These are phyloP conservation scores for Syrista parreyssii DNA, from an alignment of 2,888 invertebrate species.

Conservation along the genomic window DNA sequence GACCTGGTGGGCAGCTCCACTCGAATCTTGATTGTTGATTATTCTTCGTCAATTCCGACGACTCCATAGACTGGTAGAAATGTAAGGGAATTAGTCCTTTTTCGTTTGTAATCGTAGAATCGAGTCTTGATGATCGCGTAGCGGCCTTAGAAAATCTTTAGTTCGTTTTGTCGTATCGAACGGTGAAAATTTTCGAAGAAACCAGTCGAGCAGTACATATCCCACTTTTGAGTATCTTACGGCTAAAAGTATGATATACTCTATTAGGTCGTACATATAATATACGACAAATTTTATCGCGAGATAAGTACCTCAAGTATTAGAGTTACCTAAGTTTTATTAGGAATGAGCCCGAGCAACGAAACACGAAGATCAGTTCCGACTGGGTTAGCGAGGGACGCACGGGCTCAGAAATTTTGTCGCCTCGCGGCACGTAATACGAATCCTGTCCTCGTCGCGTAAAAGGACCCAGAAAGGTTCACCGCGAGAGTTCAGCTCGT, in stretches of 20 bases:
- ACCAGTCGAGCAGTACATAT: not conserved
- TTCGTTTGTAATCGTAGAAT: constrained; percentile 16
- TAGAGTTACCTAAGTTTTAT: not conserved
- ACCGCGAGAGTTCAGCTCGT: not conserved
- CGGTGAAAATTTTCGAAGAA: not conserved
- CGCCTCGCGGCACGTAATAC: constrained; percentile 10
- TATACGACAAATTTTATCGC: not conserved
- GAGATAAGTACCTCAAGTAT: not conserved
- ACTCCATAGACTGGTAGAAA: constrained; percentile 50
- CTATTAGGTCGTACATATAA: not conserved
- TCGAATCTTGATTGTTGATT: constrained; percentile 30
- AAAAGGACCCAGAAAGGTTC: not conserved
- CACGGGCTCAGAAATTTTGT: not conserved
- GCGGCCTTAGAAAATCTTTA: constrained; percentile 35
- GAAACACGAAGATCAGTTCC: not conserved
- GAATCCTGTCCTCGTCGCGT: not conserved
- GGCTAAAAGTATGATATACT: not conserved
- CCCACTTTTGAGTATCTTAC: not conserved
- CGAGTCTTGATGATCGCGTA: constrained; percentile 19
- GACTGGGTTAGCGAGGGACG: not conserved
- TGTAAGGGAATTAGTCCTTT: constrained; percentile 24
- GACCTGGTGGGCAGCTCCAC: not conserved
- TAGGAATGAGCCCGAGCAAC: not conserved
- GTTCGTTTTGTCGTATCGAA: not conserved
- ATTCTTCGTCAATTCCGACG: constrained; percentile 42